Evolutionary conservation across 2,888 invertebrate species (phyloP).

Genomic region (Kryphioiulus occultus): DNA sequence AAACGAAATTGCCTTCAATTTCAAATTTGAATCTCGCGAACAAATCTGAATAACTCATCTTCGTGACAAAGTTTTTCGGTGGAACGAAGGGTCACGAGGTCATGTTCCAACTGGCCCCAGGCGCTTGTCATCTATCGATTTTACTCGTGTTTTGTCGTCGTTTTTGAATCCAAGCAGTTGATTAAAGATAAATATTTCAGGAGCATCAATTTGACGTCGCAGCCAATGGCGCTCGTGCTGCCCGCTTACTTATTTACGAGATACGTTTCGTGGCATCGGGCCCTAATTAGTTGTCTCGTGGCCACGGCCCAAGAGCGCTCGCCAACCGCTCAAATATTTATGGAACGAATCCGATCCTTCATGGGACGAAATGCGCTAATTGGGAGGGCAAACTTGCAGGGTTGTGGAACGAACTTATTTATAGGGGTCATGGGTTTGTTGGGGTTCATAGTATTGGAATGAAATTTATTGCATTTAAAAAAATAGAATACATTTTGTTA

Average conservation of each 20-base stretch:
- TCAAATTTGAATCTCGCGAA: too few species aligned
- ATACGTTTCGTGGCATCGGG: constrained; percentile 2
- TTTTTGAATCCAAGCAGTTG: background rate
- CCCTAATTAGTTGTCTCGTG: background rate
- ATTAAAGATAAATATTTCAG: constrained; percentile 15
- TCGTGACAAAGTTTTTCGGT: too few species aligned
- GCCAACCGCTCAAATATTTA: background rate
- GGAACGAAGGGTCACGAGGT: too few species aligned
- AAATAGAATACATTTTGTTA: too few species aligned
- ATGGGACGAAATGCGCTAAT: background rate
- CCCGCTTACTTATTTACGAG: background rate
- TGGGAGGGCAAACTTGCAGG: background rate
- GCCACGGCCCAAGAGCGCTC: background rate
- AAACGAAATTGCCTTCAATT: too few species aligned
- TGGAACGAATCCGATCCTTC: background rate
- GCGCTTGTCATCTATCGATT: background rate
- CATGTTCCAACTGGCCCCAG: too few species aligned
- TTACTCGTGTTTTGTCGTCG: background rate
- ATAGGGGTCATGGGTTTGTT: too few species aligned
- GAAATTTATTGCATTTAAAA: too few species aligned
- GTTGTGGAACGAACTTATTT: background rate
- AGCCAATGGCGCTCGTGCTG: background rate
- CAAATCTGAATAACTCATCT: too few species aligned
- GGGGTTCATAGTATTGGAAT: too few species aligned
- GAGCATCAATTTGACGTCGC: background rate